phyloP scores from a whole-genome alignment of 1,140 invertebrate genomes.

The Eriosoma lanigerum region DNA sequence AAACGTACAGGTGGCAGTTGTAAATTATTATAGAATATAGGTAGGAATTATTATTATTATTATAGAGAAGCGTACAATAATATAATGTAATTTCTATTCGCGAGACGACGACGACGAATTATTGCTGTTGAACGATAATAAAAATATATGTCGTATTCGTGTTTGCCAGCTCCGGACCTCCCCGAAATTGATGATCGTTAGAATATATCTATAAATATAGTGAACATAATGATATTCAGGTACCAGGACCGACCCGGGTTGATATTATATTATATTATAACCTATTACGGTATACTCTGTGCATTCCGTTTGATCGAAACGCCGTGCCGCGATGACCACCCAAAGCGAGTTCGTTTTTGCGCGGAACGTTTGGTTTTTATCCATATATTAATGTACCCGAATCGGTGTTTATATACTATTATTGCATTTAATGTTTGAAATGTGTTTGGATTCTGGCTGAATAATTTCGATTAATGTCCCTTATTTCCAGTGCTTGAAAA shows the following conservation, averaged over 20 bases:
- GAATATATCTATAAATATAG: background rate
- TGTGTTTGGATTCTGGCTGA: too few relatives aligned
- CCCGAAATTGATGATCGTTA: background rate
- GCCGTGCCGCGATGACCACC: background rate
- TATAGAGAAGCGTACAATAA: background rate
- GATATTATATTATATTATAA: too few relatives aligned
- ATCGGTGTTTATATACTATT: too few relatives aligned
- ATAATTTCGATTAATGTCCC: too few relatives aligned
- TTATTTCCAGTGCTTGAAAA: too few relatives aligned
- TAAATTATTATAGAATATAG: too few relatives aligned
- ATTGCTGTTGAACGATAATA: background rate
- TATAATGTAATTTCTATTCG: background rate
- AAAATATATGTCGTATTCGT: background rate
- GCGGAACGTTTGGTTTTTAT: background rate
- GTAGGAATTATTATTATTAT: too few relatives aligned
- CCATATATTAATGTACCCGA: too few relatives aligned
- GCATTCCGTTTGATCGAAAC: background rate
- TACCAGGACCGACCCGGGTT: background rate
- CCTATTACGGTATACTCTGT: too few relatives aligned
- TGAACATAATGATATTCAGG: constrained; percentile 21
- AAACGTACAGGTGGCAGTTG: background rate
- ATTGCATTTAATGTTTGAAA: too few relatives aligned
- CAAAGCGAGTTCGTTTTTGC: background rate
- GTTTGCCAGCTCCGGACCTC: background rate
- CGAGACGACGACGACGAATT: background rate